Evolutionary conservation across 2,888 invertebrate genomes (phyloP).

Genomic region (Andrena bucephala): DNA sequence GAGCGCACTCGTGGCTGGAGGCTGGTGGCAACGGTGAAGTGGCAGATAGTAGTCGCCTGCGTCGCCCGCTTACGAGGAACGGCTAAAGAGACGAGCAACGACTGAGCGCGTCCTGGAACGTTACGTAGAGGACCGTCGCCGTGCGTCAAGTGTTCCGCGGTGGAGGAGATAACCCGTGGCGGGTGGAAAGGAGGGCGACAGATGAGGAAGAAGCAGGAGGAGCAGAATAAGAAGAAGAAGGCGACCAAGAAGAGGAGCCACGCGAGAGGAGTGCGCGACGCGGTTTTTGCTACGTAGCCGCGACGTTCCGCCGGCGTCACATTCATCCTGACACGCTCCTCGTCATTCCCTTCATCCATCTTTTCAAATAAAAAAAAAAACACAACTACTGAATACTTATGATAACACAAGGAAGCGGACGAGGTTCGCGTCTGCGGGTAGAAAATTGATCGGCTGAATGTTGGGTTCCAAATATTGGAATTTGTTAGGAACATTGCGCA

Average conservation of each 20-base stretch:
- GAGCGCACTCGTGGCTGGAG: slow-evolving; percentile 66
- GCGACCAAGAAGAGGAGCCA: slow-evolving; percentile 66
- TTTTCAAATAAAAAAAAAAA: slow-evolving; percentile 49
- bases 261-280: slow-evolving; percentile 74
- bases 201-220: slow-evolving; percentile 48
- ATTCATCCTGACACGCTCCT: slow-evolving; percentile 77
- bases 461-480: background rate
- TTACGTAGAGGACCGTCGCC: slow-evolving; percentile 64
- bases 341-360: slow-evolving; percentile 59
- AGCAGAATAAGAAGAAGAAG: slow-evolving; percentile 47
- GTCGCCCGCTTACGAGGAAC: slow-evolving; percentile 62
- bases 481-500: background rate
- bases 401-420: background rate
- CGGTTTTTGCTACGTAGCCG: slow-evolving; percentile 75
- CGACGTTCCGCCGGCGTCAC: slow-evolving; percentile 78
- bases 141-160: slow-evolving; percentile 70
- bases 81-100: slow-evolving; percentile 56
- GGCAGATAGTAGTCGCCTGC: slow-evolving; percentile 68
- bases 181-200: slow-evolving; percentile 41
- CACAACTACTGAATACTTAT: slow-evolving; percentile 6
- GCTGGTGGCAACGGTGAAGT: slow-evolving; percentile 71
- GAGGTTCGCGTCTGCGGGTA: background rate
- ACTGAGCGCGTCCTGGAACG: slow-evolving; percentile 64
- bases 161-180: slow-evolving; percentile 56
- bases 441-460: background rate